A percentile compares a stretch with the other conserved stretches of the same genome.
phyloP scores from a whole-genome alignment of 2,797 vertebrate species.

The Neosilurus mollespiculum region DNA sequence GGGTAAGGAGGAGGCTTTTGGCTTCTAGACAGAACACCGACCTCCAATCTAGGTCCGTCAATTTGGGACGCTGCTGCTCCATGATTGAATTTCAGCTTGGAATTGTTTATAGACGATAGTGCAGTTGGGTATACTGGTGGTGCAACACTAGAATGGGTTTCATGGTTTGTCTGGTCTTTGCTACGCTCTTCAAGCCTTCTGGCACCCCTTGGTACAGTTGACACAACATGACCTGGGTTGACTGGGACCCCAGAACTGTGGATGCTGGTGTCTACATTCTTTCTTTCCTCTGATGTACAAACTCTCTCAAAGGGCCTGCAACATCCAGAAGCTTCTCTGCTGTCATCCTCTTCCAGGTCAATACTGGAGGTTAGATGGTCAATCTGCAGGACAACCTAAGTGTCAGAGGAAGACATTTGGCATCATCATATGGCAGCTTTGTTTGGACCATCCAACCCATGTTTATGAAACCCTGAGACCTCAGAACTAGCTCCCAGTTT shows the following conservation, averaged over 20 bases:
- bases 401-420: constrained; percentile 45
- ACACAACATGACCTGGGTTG: not conserved
- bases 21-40: constrained; percentile 55
- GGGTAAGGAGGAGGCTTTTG: constrained; percentile 77
- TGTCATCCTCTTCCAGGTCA: constrained; percentile 67
- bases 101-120: constrained; percentile 9
- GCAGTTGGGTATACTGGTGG: constrained; percentile 40
- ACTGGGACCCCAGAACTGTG: not conserved
- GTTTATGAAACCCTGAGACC: constrained; percentile 6
- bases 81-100: constrained; percentile 24
- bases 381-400: constrained; percentile 77
- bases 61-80: constrained; percentile 28
- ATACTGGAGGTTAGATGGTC: constrained; percentile 74
- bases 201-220: not conserved
- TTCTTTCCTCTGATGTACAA: constrained; percentile 22
- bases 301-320: constrained; percentile 59
- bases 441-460: not conserved
- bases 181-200: not conserved
- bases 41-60: constrained; percentile 35
- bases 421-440: constrained; percentile 24
- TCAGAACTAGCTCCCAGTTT: constrained; percentile 29
- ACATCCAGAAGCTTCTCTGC: constrained; percentile 58
- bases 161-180: not conserved
- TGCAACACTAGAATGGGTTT: not conserved
- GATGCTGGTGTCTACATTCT: not conserved